These are phyloP conservation scores for Percopsis omiscomaycus DNA, from an alignment of 2,797 vertebrate genomes.

Conservation along the genomic window DNA sequence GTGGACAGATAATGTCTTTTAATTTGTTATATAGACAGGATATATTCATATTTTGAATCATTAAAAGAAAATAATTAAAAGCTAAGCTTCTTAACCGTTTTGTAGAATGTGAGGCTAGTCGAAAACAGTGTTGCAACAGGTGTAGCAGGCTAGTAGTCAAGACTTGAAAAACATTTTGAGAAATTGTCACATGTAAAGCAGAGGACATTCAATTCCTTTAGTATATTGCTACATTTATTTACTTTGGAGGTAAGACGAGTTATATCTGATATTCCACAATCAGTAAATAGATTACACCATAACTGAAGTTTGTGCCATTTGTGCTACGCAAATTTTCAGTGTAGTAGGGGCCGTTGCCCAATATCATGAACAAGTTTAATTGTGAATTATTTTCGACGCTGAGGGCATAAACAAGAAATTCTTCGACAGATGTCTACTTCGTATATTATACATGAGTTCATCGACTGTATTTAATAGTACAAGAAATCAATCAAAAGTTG, in stretches of 20 bases:
- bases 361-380: slow-evolving; percentile 38
- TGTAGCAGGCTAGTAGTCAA: no score
- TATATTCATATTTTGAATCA: no score
- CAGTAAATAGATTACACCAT: slow-evolving; percentile 30
- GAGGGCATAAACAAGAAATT: slow-evolving; percentile 20
- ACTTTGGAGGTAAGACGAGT: no score
- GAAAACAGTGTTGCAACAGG: no score
- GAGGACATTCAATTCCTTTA: no score
- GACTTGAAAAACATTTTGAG: no score
- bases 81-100: no score
- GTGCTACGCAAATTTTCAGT: slow-evolving; percentile 29
- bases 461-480: neutral
- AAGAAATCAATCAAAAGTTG: slow-evolving; percentile 59
- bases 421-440: neutral
- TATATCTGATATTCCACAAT: slow-evolving; percentile 19
- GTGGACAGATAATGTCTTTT: slow-evolving; percentile 17
- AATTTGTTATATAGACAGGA: slow-evolving; percentile 9
- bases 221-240: no score
- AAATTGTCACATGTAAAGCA: no score
- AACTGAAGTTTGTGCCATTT: slow-evolving; percentile 15
- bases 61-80: no score
- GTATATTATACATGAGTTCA: neutral
- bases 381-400: slow-evolving; percentile 48
- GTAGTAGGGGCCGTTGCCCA: slow-evolving; percentile 42
- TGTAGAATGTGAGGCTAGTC: no score